phyloP scores from a whole-genome alignment of 2,888 invertebrate species.

The Oeneis ivallda region DNA sequence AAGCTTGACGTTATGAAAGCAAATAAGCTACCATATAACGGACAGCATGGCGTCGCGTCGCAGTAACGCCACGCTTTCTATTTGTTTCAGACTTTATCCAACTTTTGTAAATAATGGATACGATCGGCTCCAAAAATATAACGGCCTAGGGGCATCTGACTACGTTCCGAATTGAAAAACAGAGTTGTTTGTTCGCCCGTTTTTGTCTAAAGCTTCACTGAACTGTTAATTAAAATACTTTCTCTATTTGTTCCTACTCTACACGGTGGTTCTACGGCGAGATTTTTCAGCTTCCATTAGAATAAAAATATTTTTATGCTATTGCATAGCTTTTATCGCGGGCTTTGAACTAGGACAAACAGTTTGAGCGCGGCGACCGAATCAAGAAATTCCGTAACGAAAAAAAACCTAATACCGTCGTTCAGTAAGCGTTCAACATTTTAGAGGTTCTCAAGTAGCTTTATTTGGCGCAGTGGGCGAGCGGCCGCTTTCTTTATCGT shows the following conservation, averaged over 20 bases:
- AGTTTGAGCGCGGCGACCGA: too few species aligned
- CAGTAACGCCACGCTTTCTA: neutral
- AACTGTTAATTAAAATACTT: slow-evolving; percentile 15
- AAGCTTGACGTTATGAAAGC: too few species aligned
- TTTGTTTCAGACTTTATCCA: neutral
- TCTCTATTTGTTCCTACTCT: slow-evolving; percentile 7
- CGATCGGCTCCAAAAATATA: slow-evolving; percentile 18
- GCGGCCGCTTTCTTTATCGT: too few species aligned
- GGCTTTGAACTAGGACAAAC: too few species aligned
- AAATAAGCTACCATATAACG: too few species aligned
- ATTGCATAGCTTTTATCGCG: too few species aligned
- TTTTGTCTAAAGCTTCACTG: slow-evolving; percentile 19
- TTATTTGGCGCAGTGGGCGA: too few species aligned
- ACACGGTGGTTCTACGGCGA: neutral
- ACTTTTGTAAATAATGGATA: slow-evolving; percentile 15
- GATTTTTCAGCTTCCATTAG: slow-evolving; percentile 11
- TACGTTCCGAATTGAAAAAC: slow-evolving; percentile 16
- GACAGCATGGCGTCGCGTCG: neutral
- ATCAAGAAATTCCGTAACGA: too few species aligned
- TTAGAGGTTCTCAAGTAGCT: too few species aligned
- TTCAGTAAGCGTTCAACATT: too few species aligned
- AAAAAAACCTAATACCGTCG: too few species aligned
- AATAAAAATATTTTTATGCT: too few species aligned
- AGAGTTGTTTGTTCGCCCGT: slow-evolving; percentile 13
- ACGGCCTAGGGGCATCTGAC: slow-evolving; percentile 12